Conservation (phyloP, 2,797 vertebrate genomes). For the Poecilia wingei region DNA sequence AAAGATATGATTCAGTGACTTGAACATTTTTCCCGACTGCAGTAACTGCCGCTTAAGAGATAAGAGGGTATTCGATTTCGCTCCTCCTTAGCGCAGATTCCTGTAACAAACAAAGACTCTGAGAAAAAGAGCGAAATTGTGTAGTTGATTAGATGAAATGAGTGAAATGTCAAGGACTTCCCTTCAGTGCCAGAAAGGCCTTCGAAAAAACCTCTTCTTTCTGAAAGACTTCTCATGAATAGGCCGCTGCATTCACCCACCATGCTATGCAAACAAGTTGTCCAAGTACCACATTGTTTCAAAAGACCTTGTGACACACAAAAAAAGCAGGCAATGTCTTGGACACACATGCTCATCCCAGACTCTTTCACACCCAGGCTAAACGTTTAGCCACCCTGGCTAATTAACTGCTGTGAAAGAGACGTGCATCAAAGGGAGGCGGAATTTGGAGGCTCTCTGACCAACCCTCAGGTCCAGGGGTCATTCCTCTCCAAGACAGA, state of each 20-base stretch:
- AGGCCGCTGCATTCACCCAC: conserved; percentile 66
- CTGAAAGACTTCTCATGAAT: conserved; percentile 68
- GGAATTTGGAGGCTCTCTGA: conserved; percentile 73
- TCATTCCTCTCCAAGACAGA: conserved; percentile 80
- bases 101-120: conserved; percentile 50
- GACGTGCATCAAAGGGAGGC: conserved; percentile 80
- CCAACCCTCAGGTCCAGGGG: conserved; percentile 80
- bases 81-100: conserved; percentile 29
- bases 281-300: conserved; percentile 81
- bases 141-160: conserved; percentile 59
- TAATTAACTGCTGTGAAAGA: conserved; percentile 86
- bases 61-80: conserved; percentile 49
- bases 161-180: conserved; percentile 76
- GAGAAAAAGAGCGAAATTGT: conserved; percentile 46
- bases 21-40: conserved; percentile 56
- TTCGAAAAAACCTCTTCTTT: conserved; percentile 51
- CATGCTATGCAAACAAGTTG: conserved; percentile 79
- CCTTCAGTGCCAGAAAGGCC: conserved; percentile 57
- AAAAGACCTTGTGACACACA: conserved; percentile 76
- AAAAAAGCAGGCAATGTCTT: conserved; percentile 74
- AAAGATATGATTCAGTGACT: conserved; percentile 52
- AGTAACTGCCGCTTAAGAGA: conserved; percentile 45
- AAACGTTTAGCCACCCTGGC: conserved; percentile 84
- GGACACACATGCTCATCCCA: conserved; percentile 75
- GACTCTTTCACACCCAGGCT: conserved; percentile 81